These are phyloP conservation scores for Tringa solitaria DNA, from an alignment of 2,113 vertebrate species.

Conservation along the genomic window DNA sequence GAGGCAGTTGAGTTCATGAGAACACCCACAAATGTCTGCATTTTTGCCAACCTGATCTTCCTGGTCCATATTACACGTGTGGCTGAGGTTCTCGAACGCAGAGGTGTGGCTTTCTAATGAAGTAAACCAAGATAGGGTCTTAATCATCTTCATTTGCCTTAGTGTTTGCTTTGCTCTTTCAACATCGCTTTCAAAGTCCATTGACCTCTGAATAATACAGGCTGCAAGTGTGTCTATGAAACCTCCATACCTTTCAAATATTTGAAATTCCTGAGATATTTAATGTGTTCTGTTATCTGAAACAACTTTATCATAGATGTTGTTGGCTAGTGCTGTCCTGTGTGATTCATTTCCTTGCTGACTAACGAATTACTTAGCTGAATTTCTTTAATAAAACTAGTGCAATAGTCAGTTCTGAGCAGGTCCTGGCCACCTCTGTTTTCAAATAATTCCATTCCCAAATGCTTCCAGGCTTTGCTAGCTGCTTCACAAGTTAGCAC, in stretches of 20 bases:
- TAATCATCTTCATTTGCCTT: constrained; percentile 2
- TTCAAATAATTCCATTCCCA: neutral
- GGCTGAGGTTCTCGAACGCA: neutral
- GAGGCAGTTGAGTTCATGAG: neutral
- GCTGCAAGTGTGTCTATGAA: neutral
- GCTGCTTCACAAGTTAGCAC: neutral
- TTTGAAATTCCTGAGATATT: neutral
- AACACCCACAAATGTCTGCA: neutral
- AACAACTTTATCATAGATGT: neutral
- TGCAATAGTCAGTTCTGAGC: neutral
- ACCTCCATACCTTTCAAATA: neutral
- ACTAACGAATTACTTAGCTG: neutral
- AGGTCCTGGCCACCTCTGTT: neutral
- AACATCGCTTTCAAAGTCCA: constrained; percentile 17
- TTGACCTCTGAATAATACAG: neutral
- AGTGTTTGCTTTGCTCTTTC: constrained; percentile 28
- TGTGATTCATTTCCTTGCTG: neutral
- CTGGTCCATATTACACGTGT: accelerated
- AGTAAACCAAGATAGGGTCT: neutral
- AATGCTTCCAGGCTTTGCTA: neutral
- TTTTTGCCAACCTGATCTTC: neutral
- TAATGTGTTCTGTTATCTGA: neutral
- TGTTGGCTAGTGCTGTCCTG: neutral
- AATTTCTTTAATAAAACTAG: neutral
- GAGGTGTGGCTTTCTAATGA: neutral